Evolutionary conservation across 2,797 vertebrate species (phyloP).

Genomic region (Cirrhinus mrigala): DNA sequence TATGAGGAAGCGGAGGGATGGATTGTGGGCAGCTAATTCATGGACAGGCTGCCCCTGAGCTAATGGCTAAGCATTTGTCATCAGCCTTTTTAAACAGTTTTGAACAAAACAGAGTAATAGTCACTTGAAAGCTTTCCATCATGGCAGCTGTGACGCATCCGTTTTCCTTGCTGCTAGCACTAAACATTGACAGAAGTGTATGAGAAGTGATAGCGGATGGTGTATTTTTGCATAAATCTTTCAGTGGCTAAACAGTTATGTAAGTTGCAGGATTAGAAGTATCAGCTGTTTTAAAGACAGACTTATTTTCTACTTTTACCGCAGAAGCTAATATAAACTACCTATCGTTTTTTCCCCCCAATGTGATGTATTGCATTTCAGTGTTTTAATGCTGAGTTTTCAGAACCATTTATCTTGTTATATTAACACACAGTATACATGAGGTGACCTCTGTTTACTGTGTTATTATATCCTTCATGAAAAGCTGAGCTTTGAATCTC

Average conservation of each 20-base stretch:
- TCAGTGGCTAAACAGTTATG: neutral
- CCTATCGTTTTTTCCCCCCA: neutral
- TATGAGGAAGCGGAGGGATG: neutral
- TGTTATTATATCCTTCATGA: slow-evolving; percentile 36
- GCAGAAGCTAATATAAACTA: neutral
- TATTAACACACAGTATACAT: neutral
- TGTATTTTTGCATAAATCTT: slow-evolving; percentile 28
- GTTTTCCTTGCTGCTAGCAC: slow-evolving; percentile 18
- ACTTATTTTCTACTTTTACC: neutral
- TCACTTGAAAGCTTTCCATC: slow-evolving; percentile 39
- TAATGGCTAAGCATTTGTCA: slow-evolving; percentile 35
- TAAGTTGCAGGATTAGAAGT: neutral
- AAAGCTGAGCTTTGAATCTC: slow-evolving; percentile 43
- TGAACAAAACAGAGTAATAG: slow-evolving; percentile 32
- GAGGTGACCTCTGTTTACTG: slow-evolving; percentile 13
- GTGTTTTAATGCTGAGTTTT: neutral
- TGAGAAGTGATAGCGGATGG: slow-evolving; percentile 10
- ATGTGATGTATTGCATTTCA: neutral
- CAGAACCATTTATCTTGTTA: neutral
- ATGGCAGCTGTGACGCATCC: slow-evolving; percentile 19
- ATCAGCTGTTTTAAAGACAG: neutral
- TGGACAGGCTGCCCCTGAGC: slow-evolving; percentile 1
- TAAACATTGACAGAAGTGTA: slow-evolving; percentile 17
- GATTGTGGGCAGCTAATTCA: neutral
- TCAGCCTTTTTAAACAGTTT: slow-evolving; percentile 41